phyloP scores from a whole-genome alignment of 2,113 vertebrate species.

The Pica pica region DNA sequence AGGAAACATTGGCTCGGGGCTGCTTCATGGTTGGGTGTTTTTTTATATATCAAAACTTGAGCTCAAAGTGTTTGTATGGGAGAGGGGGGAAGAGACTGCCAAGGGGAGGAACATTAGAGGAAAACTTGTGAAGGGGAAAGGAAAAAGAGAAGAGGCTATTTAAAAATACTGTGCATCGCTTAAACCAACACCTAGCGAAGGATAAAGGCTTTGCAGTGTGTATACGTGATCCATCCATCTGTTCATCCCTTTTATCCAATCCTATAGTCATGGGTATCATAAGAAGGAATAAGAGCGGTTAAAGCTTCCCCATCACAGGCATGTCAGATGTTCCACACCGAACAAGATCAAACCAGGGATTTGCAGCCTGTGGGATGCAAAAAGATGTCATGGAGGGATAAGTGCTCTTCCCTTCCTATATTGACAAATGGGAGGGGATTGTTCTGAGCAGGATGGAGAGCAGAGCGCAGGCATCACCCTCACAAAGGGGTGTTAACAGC shows the following conservation, averaged over 20 bases:
- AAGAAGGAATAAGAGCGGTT: constrained; percentile 14
- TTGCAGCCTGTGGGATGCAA: constrained; percentile 53
- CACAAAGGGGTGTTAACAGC: background rate
- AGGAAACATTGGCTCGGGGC: constrained; percentile 52
- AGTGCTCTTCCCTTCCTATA: background rate
- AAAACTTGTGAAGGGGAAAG: constrained; percentile 53
- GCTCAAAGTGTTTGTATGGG: constrained; percentile 32
- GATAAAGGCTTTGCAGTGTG: constrained; percentile 38
- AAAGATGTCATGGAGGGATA: constrained; percentile 1
- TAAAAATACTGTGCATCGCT: constrained; percentile 36
- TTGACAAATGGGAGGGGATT: background rate
- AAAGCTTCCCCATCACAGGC: constrained; percentile 45
- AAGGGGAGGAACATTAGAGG: constrained; percentile 8
- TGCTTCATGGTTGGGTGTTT: background rate
- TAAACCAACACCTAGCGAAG: constrained; percentile 46
- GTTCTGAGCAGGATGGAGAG: background rate
- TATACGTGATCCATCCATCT: constrained; percentile 44
- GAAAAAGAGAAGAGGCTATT: constrained; percentile 38
- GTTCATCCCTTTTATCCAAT: constrained; percentile 55
- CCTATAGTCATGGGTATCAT: constrained; percentile 38
- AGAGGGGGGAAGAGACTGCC: background rate
- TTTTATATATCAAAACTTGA: constrained; percentile 22
- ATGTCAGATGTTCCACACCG: constrained; percentile 33
- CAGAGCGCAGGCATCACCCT: background rate
- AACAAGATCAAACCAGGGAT: constrained; percentile 52